phyloP scores from a whole-genome alignment of 2,888 invertebrate species.

The Halictus quadricinctus region DNA sequence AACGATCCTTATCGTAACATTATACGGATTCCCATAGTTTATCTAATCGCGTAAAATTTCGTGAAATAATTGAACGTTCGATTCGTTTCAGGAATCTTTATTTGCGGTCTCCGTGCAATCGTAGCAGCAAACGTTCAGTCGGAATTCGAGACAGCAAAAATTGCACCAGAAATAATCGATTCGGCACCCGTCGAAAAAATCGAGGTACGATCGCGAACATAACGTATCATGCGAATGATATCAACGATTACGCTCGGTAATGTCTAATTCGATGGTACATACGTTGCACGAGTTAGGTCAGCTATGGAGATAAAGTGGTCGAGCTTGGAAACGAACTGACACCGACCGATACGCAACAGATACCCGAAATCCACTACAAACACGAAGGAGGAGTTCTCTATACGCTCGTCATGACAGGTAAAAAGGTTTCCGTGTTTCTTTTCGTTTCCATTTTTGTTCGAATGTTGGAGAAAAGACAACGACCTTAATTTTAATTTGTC shows the following conservation, averaged over 20 bases:
- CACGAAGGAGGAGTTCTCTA: slow-evolving; percentile 81
- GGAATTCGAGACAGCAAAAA: slow-evolving; percentile 76
- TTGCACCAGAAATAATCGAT: slow-evolving; percentile 79
- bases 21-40: background rate
- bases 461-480: background rate
- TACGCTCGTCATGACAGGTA: slow-evolving; percentile 79
- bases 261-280: background rate
- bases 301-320: slow-evolving; percentile 76
- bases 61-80: background rate
- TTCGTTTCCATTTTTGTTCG: background rate
- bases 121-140: slow-evolving; percentile 74
- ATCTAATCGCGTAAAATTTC: background rate
- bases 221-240: background rate
- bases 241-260: background rate
- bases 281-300: slow-evolving; percentile 69
- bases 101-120: slow-evolving; percentile 64
- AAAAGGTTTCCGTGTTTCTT: background rate
- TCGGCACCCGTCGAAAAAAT: slow-evolving; percentile 75
- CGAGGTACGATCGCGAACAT: slow-evolving; percentile 71
- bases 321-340: slow-evolving; percentile 78
- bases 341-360: slow-evolving; percentile 75
- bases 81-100: slow-evolving; percentile 67
- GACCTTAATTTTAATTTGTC: slow-evolving; percentile 27
- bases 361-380: slow-evolving; percentile 80
- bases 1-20: background rate